Conservation (phyloP, 2,113 vertebrate genomes). For the Climacteris rufus region DNA sequence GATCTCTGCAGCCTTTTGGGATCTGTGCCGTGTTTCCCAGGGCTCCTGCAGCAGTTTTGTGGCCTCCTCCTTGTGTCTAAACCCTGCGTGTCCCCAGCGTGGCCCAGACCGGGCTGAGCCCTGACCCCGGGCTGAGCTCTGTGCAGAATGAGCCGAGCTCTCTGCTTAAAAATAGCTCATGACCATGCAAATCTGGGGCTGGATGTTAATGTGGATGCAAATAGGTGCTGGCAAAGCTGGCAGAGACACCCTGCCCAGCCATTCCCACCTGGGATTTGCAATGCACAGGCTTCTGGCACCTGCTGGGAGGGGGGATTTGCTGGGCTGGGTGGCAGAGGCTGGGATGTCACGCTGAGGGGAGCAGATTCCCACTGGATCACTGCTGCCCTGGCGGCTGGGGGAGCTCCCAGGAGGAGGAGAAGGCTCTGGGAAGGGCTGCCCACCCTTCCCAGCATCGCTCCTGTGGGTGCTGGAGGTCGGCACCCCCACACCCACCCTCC, state of each 20-base stretch:
- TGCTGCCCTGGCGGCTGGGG: no score
- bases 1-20: neutral
- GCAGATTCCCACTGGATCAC: neutral
- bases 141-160: neutral
- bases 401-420: neutral
- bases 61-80: neutral
- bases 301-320: neutral
- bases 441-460: fast-evolving
- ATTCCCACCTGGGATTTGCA: neutral
- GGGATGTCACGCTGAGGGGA: fast-evolving
- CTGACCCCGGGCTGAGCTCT: conserved; percentile 3
- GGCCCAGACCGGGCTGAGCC: neutral
- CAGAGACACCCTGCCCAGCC: neutral
- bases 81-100: fast-evolving
- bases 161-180: conserved; percentile 34
- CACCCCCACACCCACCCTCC: neutral
- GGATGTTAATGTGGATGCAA: neutral
- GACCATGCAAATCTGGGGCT: conserved; percentile 10
- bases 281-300: neutral
- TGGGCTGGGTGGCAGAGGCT: neutral
- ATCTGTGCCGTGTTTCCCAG: fast-evolving
- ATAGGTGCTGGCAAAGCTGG: conserved; percentile 9
- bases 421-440: neutral
- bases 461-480: fast-evolving
- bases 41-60: neutral